phyloP scores from a whole-genome alignment of 2,888 invertebrate genomes.

The Drosophila siamana region DNA sequence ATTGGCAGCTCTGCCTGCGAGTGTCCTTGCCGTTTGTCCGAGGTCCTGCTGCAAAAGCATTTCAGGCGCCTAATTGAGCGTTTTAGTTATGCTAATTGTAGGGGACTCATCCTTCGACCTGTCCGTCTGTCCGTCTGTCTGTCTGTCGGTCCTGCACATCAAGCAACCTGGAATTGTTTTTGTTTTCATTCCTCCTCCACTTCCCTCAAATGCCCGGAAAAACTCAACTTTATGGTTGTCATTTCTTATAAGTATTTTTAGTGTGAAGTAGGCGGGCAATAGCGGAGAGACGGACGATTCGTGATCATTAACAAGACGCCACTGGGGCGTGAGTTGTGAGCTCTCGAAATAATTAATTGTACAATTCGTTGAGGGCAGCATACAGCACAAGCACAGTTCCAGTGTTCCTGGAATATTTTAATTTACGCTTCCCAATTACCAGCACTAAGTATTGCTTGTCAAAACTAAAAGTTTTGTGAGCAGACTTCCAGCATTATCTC shows the following conservation, averaged over 20 bases:
- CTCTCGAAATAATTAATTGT: constrained; percentile 49
- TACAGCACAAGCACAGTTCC: neutral
- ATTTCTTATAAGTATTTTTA: constrained; percentile 49
- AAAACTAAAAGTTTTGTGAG: neutral
- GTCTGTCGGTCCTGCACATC: too few species aligned
- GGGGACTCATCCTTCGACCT: constrained; percentile 7
- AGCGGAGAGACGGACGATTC: constrained; percentile 18
- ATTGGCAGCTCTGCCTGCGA: constrained; percentile 34
- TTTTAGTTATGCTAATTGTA: constrained; percentile 80
- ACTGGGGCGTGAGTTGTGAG: constrained; percentile 33
- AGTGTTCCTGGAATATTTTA: neutral
- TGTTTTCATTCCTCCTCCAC: neutral
- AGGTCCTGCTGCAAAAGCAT: constrained; percentile 43
- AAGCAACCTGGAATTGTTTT: neutral
- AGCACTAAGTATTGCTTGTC: neutral
- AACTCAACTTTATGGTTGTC: constrained; percentile 55
- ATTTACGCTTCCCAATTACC: neutral
- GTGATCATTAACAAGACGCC: constrained; percentile 41
- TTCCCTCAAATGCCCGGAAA: neutral
- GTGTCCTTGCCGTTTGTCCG: constrained; percentile 17
- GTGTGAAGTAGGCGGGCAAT: constrained; percentile 14
- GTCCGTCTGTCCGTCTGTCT: too few species aligned
- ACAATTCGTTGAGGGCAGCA: neutral
- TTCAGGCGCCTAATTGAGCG: constrained; percentile 74
- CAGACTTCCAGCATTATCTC: neutral